phyloP scores from a whole-genome alignment of 2,888 invertebrate species.

The Cinara cedri region DNA sequence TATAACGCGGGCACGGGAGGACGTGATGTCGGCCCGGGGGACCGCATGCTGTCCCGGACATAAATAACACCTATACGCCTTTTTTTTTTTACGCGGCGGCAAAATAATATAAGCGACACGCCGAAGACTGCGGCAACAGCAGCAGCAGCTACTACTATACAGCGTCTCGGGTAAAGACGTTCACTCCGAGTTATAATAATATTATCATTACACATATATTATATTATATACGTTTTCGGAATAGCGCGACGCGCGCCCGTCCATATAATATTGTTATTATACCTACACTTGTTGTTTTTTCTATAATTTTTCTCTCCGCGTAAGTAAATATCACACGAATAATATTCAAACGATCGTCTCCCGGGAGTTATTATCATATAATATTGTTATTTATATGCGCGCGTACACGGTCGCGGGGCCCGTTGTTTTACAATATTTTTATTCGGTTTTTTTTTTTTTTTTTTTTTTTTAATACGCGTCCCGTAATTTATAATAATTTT shows the following conservation, averaged over 20 bases:
- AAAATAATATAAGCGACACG: neutral
- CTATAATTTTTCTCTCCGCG: neutral
- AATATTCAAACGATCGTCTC: conserved; percentile 8
- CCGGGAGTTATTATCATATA: too few species aligned
- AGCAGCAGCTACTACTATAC: neutral
- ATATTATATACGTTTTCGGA: neutral
- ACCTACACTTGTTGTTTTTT: neutral
- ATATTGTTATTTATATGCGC: too few species aligned
- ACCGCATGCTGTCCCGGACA: conserved; percentile 48
- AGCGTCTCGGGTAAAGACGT: neutral
- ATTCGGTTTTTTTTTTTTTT: too few species aligned
- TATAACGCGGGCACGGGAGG: neutral
- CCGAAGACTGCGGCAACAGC: neutral
- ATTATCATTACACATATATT: too few species aligned
- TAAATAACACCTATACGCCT: conserved; percentile 39
- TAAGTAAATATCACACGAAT: conserved; percentile 4
- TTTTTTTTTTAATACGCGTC: neutral
- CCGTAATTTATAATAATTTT: conserved; percentile 25
- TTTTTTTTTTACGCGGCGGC: neutral
- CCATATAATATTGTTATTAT: neutral
- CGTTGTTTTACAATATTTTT: conserved; percentile 33
- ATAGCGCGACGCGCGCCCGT: neutral
- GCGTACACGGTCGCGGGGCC: neutral
- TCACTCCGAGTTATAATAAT: neutral
- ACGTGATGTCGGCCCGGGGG: conserved; percentile 31